Evolutionary conservation across 2,888 invertebrate genomes (phyloP).

Genomic region (Drosophila bunnanda): DNA sequence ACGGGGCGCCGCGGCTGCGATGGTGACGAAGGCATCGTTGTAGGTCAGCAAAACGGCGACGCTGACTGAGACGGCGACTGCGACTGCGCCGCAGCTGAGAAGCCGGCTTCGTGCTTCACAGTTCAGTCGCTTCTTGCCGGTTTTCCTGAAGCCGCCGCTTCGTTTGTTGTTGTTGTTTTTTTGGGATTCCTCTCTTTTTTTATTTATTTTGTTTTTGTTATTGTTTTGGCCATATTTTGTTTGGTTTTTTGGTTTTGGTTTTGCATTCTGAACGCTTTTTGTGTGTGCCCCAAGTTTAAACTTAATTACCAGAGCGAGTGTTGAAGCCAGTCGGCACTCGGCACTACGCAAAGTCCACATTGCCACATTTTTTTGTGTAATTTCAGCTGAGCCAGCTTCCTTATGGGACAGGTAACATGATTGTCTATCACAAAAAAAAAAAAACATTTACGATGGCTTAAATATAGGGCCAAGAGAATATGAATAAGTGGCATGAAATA

Average conservation of each 20-base stretch:
- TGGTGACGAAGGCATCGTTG: constrained; percentile 51
- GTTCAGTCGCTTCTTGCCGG: constrained; percentile 50
- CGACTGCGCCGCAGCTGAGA: constrained; percentile 21
- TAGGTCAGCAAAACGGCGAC: constrained; percentile 60
- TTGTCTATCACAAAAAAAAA: not conserved
- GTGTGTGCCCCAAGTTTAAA: constrained; percentile 60
- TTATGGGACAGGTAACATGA: constrained; percentile 51
- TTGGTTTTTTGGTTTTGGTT: constrained; percentile 11
- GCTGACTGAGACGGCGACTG: constrained; percentile 20
- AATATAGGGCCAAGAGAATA: not conserved
- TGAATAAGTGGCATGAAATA: no score
- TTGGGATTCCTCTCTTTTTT: not conserved
- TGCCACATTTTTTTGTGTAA: no score
- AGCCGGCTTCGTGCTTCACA: constrained; percentile 47
- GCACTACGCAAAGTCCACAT: constrained; percentile 43
- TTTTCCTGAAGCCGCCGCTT: constrained; percentile 15
- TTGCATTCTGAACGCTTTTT: constrained; percentile 32
- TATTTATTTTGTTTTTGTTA: not conserved
- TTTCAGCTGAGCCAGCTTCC: no score
- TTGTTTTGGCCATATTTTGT: constrained; percentile 13
- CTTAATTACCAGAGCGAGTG: constrained; percentile 63
- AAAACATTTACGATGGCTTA: constrained; percentile 9
- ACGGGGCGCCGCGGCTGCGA: constrained; percentile 22
- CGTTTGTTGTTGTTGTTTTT: not conserved
- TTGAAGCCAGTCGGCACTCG: constrained; percentile 21